Conservation (phyloP, 2,113 vertebrate species). For the Microtus pennsylvanicus region DNA sequence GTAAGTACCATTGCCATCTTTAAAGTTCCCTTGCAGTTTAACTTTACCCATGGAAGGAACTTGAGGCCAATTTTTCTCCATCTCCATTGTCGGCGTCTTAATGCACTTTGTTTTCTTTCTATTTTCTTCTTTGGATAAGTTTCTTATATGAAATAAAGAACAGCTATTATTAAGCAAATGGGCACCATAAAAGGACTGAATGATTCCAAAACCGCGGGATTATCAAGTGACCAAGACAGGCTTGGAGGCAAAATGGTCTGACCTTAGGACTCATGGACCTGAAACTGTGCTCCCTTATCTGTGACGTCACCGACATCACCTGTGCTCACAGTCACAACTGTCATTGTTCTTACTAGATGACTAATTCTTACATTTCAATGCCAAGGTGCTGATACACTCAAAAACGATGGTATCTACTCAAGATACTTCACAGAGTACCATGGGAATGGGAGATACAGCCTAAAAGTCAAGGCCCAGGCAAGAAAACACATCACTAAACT, state of each 20-base stretch:
- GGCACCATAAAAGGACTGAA: neutral
- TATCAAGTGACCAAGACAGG: constrained; percentile 9
- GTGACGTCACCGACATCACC: neutral
- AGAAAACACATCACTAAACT: constrained; percentile 61
- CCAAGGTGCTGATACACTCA: constrained; percentile 84
- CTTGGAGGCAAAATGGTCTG: neutral
- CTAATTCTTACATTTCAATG: constrained; percentile 69
- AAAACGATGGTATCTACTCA: constrained; percentile 87
- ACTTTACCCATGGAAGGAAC: neutral
- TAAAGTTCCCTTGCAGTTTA: constrained; percentile 29
- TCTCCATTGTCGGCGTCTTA: constrained; percentile 38
- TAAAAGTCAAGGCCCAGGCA: constrained; percentile 84
- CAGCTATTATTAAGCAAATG: neutral
- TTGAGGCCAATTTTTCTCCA: neutral
- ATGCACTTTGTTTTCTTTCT: neutral
- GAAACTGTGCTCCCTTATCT: neutral
- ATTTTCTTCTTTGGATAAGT: constrained; percentile 42
- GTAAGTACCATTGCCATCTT: neutral
- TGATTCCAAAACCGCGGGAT: neutral
- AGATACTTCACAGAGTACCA: constrained; percentile 83
- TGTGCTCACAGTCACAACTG: neutral
- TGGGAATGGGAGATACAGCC: constrained; percentile 83
- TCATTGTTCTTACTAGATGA: constrained; percentile 3
- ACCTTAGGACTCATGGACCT: neutral
- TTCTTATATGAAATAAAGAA: constrained; percentile 41